Evolutionary conservation across 1,140 invertebrate species (phyloP), one percentile per base, ranked within the genome.

Genomic region (Caenorhabditis latens): DNA sequence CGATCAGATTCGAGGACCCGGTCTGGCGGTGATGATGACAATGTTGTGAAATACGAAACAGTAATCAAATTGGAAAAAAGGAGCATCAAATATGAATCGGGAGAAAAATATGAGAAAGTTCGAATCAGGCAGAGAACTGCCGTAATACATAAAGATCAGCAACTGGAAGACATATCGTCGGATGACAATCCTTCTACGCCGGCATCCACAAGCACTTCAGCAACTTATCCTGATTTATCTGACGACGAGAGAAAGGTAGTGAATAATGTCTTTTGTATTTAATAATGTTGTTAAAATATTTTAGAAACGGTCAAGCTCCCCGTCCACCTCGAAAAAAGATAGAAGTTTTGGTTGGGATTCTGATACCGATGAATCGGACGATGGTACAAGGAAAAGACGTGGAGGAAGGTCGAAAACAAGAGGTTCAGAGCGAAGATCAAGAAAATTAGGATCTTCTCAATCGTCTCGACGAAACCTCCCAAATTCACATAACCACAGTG

Each of bases 281-380:
- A 61, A 61, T n/a, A 61, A n/a, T n/a, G n/a, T 61, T n/a, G 13
- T 32, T 32, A 32, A 32, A 32, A 24, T 4, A 2, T 79, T 79
- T 50, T 46, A 79, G 71, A 79, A 79, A 50, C 13, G n/a, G 5
- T 32, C 32, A 32, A 32, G 32, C 32, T 32, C 32, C 32, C 32
- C 32, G 32, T 32, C 32, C 32, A 32, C 32, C 32, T 32, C 32
- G 32, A 79, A 79, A 50, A n/a, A 50, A n/a, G 7, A 13, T 7
- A 48, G 8, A 50, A 46, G 13, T 9, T 79, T 79, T 79, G 71
- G 71, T 11, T 79, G 71, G 71, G 65, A 71, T 46, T 79, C 71
- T 7, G 65, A 71, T 24, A 79, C 46, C 5, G 71, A 75, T 32
- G 67, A 79, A 50, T 79, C 71, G 21, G 71, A 79, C 24, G 71